Evolutionary conservation across 2,888 invertebrate genomes (phyloP), one percentile per base, ranked within the genome.

Genomic region (Caradrina clavipalpis): DNA sequence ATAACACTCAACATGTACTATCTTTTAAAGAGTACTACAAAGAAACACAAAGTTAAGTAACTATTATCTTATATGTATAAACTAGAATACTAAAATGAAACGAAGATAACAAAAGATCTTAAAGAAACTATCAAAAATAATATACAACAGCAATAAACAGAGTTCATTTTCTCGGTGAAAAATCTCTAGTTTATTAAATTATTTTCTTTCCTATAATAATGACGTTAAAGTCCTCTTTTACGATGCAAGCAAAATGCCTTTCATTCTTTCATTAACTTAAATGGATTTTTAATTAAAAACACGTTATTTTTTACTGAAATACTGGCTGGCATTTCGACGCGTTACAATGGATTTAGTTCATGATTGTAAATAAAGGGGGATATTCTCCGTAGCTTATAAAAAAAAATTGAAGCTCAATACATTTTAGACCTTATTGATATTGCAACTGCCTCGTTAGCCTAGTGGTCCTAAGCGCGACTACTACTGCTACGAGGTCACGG

Each of bases 191-290:
- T 71, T 71, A 73, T 51, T 57, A 62, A 26, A n/a, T 60, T 26
- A 42, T 39, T 26, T 35, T 47, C 22, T 8, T 11, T 35, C 19
- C 7, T 17, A 21, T 47, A 53, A 53, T 61, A 6, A 55, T 69
- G 19, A 17, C 10, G 13, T 51, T 53, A 39, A 49, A 70, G 62
- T 26, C 45, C 39, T n/a, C 10, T 53, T 69, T 75, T 68, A 73
- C 68, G 67, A 56, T 35, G 51, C 51, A 35, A 54, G 19, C 47
- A 19, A 39, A 39, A 31, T 19, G 62, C 54, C 4, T 15, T 55
- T 39, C 49, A 62, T 26, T 59, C 72, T 58, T 51, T 79, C 65
- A 78, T 75, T 74, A 21, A 79, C 64, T 69, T 47, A 74, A 73
- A 80, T 73, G 60, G 60, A 8, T 49, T n/a, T 10, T 17, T 26